Conservation (phyloP, 2,888 invertebrate genomes). For the Venusia cambrica region DNA sequence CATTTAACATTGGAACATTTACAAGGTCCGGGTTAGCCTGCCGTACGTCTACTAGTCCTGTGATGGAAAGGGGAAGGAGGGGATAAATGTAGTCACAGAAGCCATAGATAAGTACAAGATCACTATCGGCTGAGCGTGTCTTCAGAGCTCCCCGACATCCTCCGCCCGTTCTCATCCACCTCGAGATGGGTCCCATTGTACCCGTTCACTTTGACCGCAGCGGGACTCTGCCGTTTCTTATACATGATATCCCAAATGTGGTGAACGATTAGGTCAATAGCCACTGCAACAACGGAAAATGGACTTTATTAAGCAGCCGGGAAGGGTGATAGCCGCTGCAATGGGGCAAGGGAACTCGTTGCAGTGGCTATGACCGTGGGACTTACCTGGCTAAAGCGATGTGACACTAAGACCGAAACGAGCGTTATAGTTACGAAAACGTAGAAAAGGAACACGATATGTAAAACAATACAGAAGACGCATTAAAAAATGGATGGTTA, state of each 20-base stretch:
- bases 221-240: constrained; percentile 64
- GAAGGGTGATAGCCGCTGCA: constrained; percentile 82
- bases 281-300: constrained; percentile 92
- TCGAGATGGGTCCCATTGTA: constrained; percentile 60
- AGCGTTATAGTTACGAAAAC: no score
- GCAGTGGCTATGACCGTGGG: constrained; percentile 76
- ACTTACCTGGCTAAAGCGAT: constrained; percentile 62
- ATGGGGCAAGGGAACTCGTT: constrained; percentile 54
- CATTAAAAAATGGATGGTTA: no score
- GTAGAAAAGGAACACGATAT: no score
- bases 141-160: constrained; percentile 72
- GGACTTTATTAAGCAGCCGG: constrained; percentile 67
- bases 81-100: no score
- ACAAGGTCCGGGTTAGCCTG: no score
- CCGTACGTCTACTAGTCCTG: no score
- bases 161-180: constrained; percentile 53
- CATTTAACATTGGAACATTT: no score
- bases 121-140: constrained; percentile 76
- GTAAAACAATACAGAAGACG: no score
- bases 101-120: constrained; percentile 1
- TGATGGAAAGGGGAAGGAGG: no score
- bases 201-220: constrained; percentile 32
- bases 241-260: constrained; percentile 98
- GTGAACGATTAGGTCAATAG: constrained; percentile 99
- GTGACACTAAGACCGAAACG: no score